phyloP scores from a whole-genome alignment of 2,113 vertebrate genomes.

The Triplophysa rosa region DNA sequence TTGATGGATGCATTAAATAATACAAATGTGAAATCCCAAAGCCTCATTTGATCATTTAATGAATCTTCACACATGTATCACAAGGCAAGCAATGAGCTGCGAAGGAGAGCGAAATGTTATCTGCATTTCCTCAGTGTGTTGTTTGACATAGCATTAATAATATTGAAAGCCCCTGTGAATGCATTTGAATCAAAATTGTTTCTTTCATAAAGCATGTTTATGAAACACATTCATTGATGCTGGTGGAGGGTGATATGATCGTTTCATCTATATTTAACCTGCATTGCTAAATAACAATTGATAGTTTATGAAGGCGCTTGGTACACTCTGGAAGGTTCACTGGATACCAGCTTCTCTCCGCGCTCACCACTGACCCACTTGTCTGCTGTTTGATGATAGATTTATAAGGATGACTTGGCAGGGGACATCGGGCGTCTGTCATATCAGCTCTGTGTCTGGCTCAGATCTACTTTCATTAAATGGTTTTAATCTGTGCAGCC shows the following conservation, averaged over 20 bases:
- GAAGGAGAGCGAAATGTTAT: not conserved
- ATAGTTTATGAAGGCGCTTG: not conserved
- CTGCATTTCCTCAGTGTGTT: not conserved
- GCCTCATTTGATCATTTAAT: constrained; percentile 36
- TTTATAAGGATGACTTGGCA: constrained; percentile 46
- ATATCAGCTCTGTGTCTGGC: constrained; percentile 34
- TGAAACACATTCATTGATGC: not conserved
- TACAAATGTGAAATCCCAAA: constrained; percentile 20
- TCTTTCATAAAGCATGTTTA: not conserved
- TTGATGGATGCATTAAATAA: constrained; percentile 12
- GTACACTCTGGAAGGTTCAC: not conserved
- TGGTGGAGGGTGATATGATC: not conserved
- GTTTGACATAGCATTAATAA: constrained; percentile 21
- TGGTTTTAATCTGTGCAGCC: constrained; percentile 34
- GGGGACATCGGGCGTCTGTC: constrained; percentile 20
- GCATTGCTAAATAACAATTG: constrained; percentile 17
- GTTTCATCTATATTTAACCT: not conserved
- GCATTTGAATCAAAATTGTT: not conserved
- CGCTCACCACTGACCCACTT: constrained; percentile 37
- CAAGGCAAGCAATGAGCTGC: constrained; percentile 29
- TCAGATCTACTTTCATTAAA: constrained; percentile 40
- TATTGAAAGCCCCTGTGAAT: constrained; percentile 12
- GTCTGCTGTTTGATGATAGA: constrained; percentile 41
- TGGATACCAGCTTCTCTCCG: not conserved
- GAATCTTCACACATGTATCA: constrained; percentile 20